These are phyloP conservation scores for Harmothoe impar DNA, from an alignment of 2,888 invertebrate genomes.

Conservation along the genomic window DNA sequence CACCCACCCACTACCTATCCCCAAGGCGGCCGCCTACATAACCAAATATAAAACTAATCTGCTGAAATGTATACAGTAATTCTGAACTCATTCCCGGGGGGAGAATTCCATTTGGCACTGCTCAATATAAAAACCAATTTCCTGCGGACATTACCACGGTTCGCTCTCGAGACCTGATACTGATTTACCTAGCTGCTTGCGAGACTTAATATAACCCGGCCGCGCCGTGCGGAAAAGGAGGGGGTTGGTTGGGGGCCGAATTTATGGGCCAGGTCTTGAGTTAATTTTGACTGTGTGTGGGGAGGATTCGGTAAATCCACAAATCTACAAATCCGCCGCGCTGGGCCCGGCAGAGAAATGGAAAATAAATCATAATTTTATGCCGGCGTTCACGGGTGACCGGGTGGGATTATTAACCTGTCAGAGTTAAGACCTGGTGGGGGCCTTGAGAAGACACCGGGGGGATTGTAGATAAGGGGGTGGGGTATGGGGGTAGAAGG, in stretches of 20 bases:
- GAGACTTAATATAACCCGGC: conserved; percentile 58
- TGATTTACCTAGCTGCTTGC: conserved; percentile 55
- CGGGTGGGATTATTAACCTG: conserved; percentile 60
- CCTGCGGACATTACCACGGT: conserved; percentile 50
- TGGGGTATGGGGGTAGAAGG: neutral
- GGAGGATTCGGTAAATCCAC: conserved; percentile 61
- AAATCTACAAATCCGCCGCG: conserved; percentile 55
- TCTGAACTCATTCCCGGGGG: conserved; percentile 59
- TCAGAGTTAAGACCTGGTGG: conserved; percentile 45
- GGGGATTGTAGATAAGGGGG: conserved; percentile 59
- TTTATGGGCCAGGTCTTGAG: conserved; percentile 60
- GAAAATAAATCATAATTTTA: conserved; percentile 62
- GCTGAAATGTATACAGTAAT: conserved; percentile 61
- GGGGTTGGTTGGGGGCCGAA: neutral
- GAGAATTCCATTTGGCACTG: conserved; percentile 60
- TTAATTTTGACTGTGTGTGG: conserved; percentile 59
- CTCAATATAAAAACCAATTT: conserved; percentile 62
- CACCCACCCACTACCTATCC: neutral
- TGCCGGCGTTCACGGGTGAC: conserved; percentile 50
- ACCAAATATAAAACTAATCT: conserved; percentile 61
- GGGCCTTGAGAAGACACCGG: conserved; percentile 26
- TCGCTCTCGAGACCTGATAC: conserved; percentile 38
- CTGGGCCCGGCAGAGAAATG: conserved; percentile 22
- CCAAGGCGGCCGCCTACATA: conserved; percentile 1
- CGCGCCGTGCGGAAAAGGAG: neutral